Evolutionary conservation across 2,888 invertebrate species (phyloP).

Genomic region (Polymixis flavicincta): DNA sequence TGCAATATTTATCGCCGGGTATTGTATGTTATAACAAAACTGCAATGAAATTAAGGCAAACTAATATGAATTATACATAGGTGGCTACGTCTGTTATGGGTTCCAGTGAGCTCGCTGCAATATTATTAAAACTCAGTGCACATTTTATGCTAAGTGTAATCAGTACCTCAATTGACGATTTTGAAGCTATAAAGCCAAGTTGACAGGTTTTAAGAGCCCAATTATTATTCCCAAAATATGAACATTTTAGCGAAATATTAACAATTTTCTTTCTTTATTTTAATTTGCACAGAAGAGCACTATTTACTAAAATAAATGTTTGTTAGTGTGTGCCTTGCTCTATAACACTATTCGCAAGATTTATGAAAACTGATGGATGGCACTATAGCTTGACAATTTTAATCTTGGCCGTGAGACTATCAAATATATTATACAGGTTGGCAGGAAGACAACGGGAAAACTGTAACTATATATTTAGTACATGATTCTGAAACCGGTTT

Average conservation of each 20-base stretch:
- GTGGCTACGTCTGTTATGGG: too few species aligned
- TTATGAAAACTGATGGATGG: neutral
- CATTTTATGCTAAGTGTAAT: constrained; percentile 17
- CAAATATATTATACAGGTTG: neutral
- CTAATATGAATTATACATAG: too few species aligned
- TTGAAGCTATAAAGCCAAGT: neutral
- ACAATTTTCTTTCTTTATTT: neutral
- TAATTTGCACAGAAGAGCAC: constrained; percentile 20
- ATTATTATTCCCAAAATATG: neutral
- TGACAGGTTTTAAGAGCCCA: neutral
- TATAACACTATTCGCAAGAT: neutral
- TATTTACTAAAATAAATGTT: neutral
- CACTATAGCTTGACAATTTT: constrained; percentile 6
- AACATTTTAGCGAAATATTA: neutral
- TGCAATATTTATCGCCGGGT: too few species aligned
- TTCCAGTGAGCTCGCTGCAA: constrained; percentile 23
- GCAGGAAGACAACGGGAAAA: too few species aligned
- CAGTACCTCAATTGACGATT: neutral
- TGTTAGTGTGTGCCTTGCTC: neutral
- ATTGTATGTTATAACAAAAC: too few species aligned
- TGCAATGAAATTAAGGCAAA: too few species aligned
- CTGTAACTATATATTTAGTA: too few species aligned
- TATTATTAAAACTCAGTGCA: constrained; percentile 32
- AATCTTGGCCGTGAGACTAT: neutral
- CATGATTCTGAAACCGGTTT: too few species aligned